These are phyloP conservation scores for Uloborus plumipes DNA, from an alignment of 2,888 invertebrate genomes.

Conservation along the genomic window DNA sequence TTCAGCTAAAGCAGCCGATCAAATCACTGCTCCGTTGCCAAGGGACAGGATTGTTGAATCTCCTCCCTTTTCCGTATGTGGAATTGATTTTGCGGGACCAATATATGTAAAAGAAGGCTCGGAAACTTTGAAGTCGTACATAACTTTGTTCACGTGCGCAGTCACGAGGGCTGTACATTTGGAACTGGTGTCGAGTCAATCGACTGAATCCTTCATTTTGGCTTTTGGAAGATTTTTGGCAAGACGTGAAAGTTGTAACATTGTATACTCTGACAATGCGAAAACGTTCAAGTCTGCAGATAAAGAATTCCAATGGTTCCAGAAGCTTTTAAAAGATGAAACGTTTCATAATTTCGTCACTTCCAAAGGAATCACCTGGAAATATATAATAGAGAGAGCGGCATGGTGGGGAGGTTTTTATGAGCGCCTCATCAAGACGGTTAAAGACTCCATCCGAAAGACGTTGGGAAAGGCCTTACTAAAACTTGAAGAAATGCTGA, in stretches of 20 bases:
- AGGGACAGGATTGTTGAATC: too few species aligned
- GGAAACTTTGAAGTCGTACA: not conserved
- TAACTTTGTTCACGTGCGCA: not conserved
- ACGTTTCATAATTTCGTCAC: not conserved
- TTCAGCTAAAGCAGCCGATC: not conserved
- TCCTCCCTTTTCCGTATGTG: not conserved
- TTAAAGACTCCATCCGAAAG: not conserved
- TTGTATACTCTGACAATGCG: not conserved
- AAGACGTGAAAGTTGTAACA: not conserved
- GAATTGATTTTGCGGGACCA: not conserved
- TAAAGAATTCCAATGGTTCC: not conserved
- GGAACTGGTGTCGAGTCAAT: not conserved
- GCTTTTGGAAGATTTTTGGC: not conserved
- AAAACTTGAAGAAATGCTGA: not conserved
- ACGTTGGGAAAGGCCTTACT: not conserved
- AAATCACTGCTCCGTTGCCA: not conserved
- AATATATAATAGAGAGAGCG: too few species aligned
- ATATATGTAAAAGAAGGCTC: not conserved
- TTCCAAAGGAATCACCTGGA: too few species aligned
- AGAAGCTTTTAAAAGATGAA: not conserved
- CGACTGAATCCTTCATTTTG: not conserved
- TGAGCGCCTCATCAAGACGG: not conserved
- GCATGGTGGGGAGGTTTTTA: not conserved
- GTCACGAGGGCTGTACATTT: not conserved
- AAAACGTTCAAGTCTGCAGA: not conserved